Percentiles rank a stretch among this genome's conserved stretches.
These are phyloP conservation scores for Megalonaias nervosa DNA, from an alignment of 1,140 invertebrate genomes.

Conservation along the genomic window DNA sequence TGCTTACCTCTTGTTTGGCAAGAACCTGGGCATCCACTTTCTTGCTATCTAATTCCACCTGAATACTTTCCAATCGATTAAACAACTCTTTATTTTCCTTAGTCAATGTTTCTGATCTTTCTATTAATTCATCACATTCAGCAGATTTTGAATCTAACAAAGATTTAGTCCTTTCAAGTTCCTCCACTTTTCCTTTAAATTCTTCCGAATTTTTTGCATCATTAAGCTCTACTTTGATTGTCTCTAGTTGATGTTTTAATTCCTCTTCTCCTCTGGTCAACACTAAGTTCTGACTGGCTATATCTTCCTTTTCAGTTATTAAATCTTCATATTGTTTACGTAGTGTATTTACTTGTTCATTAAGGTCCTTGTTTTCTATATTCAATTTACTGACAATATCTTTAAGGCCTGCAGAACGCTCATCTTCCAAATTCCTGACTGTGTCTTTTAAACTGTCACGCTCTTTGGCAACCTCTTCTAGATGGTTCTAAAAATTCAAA, in stretches of 20 bases:
- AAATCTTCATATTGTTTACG: slow-evolving; percentile 54
- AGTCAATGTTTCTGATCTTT: slow-evolving; percentile 45
- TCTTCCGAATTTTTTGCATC: slow-evolving; percentile 32
- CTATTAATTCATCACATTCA: slow-evolving; percentile 40
- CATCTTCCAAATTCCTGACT: slow-evolving; percentile 11
- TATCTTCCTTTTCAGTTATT: slow-evolving; percentile 49
- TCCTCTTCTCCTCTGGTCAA: slow-evolving; percentile 52
- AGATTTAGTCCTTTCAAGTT: slow-evolving; percentile 39
- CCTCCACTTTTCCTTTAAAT: not conserved
- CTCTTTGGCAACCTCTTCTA: slow-evolving; percentile 34
- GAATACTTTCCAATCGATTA: slow-evolving; percentile 47
- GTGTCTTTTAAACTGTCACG: slow-evolving; percentile 24
- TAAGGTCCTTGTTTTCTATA: slow-evolving; percentile 56
- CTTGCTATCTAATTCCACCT: slow-evolving; percentile 36
- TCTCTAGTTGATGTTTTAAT: slow-evolving; percentile 45
- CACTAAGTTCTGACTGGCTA: slow-evolving; percentile 54
- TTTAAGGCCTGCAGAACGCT: slow-evolving; percentile 26
- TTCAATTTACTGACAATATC: slow-evolving; percentile 56
- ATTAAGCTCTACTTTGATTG: slow-evolving; percentile 30
- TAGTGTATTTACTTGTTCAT: slow-evolving; percentile 51
- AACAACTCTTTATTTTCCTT: slow-evolving; percentile 61
- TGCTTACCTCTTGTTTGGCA: slow-evolving; percentile 56
- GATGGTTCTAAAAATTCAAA: slow-evolving; percentile 23
- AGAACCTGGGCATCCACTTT: slow-evolving; percentile 47
- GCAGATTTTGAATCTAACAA: slow-evolving; percentile 41